phyloP scores from a whole-genome alignment of 1,140 invertebrate genomes.

The Armadillidium nasatum region DNA sequence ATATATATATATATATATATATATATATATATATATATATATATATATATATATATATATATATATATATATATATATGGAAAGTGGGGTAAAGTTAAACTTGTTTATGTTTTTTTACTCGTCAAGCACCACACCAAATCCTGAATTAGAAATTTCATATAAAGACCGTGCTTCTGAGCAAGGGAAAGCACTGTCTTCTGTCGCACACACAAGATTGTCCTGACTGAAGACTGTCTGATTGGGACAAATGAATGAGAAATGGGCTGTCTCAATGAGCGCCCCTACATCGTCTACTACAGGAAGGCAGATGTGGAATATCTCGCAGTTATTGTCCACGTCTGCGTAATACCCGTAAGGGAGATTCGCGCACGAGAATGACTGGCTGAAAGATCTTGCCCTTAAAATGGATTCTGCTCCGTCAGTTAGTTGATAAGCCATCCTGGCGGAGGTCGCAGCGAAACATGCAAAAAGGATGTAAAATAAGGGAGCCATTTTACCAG shows the following conservation, averaged over 20 bases:
- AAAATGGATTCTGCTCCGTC: constrained; percentile 10
- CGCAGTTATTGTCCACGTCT: constrained; percentile 78
- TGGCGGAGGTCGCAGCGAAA: neutral
- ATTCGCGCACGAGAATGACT: neutral
- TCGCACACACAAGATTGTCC: constrained; percentile 54
- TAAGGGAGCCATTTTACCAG: too few relatives aligned
- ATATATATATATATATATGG: too few relatives aligned
- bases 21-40: too few relatives aligned
- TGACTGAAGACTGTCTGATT: constrained; percentile 81
- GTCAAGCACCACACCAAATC: constrained; percentile 26
- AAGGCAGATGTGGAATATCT: constrained; percentile 77
- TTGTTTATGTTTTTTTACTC: neutral
- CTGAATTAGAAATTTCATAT: constrained; percentile 36
- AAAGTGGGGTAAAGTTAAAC: too few relatives aligned
- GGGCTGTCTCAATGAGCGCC: constrained; percentile 55
- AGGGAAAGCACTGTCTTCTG: constrained; percentile 46
- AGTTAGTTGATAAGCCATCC: constrained; percentile 22
- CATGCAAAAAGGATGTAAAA: too few relatives aligned
- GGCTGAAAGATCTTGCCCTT: neutral
- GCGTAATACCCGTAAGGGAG: constrained; percentile 56
- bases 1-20: too few relatives aligned
- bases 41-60: too few relatives aligned
- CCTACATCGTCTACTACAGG: constrained; percentile 56
- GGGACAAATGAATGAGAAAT: constrained; percentile 82
- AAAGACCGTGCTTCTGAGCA: constrained; percentile 45